Evolutionary conservation across 2,797 vertebrate species (phyloP), one percentile per base, ranked within the genome.

Genomic region (Crenichthys baileyi): DNA sequence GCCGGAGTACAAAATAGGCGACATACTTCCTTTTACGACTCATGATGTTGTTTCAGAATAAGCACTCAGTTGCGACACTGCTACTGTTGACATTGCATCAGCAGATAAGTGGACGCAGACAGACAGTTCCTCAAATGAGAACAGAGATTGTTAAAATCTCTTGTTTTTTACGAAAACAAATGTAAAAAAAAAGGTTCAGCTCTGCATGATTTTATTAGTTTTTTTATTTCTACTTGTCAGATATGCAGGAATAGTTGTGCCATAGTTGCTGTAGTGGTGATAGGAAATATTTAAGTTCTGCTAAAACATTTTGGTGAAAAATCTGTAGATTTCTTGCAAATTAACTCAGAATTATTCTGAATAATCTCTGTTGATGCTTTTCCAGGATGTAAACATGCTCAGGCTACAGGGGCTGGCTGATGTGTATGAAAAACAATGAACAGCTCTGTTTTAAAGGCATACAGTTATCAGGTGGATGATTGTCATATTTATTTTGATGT

Each of bases 1-100:
- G n/a, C n/a, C n/a, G 82, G 84, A 87, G 77, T 86, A 93, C 91
- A 94, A 93, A 70, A n/a, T n/a, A 93, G 88, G 85, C 81, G 41
- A 78, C 88, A 90, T 83, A 90, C 81, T 81, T 84, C 72, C 70
- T 83, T 91, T 92, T 83, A 72, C 81, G 16, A 31, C 79, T 73
- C 75, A 36, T 60, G 15, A 67, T 87, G 84, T 79, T 82, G 81
- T 91, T 88, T 88, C 86, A 84, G 76, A 63, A 75, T 71, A n/a
- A 81, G 79, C 82, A 61, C 83, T 71, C 77, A 74, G 80, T 72
- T 82, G 76, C 68, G 20, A 87, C 80, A 75, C 36, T 16, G 41
- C 80, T 82, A 60, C 24, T 82, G 83, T 83, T 88, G 84, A 81
- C 86, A 65, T 63, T 36, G 56, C 70, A 63, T 68, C 65, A 68